Percentiles rank a stretch among this genome's conserved stretches.
Conservation (phyloP, 2,888 invertebrate species). For the Epirrhoe tristata region DNA sequence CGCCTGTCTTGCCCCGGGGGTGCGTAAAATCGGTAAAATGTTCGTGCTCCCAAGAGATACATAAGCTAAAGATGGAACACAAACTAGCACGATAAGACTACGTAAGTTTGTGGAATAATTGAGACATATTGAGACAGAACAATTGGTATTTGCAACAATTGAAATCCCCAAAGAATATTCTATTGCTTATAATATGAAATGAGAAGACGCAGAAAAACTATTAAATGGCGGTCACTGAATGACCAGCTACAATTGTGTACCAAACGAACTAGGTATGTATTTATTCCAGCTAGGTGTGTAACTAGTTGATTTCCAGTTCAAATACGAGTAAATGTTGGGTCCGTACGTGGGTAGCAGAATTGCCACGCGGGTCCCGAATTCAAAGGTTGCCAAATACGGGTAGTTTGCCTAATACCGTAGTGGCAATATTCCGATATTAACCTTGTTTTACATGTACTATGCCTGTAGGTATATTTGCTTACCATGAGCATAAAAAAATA, state of each 20-base stretch:
- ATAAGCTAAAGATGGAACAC: conserved; percentile 20
- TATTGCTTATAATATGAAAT: background rate
- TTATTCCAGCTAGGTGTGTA: conserved; percentile 12
- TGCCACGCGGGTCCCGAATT: conserved; percentile 13
- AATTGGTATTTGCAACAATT: background rate
- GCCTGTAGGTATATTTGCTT: background rate
- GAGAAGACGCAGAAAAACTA: background rate
- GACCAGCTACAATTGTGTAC: background rate
- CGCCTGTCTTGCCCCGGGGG: conserved; percentile 28
- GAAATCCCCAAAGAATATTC: background rate
- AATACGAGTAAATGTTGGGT: conserved; percentile 26
- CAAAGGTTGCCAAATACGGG: conserved; percentile 15
- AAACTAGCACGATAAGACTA: conserved; percentile 29
- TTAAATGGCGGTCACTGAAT: background rate
- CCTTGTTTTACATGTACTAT: background rate
- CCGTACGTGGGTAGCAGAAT: conserved; percentile 24
- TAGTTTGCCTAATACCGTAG: conserved; percentile 21
- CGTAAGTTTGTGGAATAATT: background rate
- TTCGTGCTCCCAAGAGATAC: conserved; percentile 9
- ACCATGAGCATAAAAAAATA: no score
- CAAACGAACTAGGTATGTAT: conserved; percentile 5
- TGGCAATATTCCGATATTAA: conserved; percentile 5
- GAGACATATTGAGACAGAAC: background rate
- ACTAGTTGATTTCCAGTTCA: conserved; percentile 28
- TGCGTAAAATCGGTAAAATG: conserved; percentile 21